Evolutionary conservation across 2,888 invertebrate species (phyloP), one percentile per base, ranked within the genome.

Genomic region (Sicus ferrugineus): DNA sequence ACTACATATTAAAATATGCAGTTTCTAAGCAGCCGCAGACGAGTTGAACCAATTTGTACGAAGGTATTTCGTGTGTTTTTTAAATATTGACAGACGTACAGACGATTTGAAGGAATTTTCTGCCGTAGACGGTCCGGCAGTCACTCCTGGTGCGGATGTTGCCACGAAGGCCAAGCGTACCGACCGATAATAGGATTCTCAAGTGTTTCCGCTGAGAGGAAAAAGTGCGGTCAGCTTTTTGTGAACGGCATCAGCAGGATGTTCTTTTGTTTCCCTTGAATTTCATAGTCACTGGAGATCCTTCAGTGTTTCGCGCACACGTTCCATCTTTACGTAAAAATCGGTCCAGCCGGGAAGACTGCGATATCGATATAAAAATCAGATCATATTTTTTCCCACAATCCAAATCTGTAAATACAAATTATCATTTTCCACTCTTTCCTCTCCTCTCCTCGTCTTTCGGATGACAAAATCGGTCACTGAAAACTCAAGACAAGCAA

Each of bases 1-100:
- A n/a, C n/a, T n/a, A n/a, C n/a, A n/a, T 78, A 77, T 74, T 80
- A 74, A 80, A 80, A 78, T 79, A 80, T 80, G 79, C 80, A 77
- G 78, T 78, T n/a, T n/a, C 74, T 75, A 78, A 74, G 80, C 11
- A 42, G 7, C 42, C n/a, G n/a, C n/a, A n/a, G 11, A 42, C 42
- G 42, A 9, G 16, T 42, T 16, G 14, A 3, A 42, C 11, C 16
- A 42, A 42, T 42, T 42, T 42, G 9, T 30, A 28, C 28, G 56
- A 56, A 56, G 28, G 28, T 30, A n/a, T n/a, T n/a, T n/a, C n/a
- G n/a, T 30, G 56, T n/a, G 7, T 7, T 56, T 56, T 56, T 56
- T n/a, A 54, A 54, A 54, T 54, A 16, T 42, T 42, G 14, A 42
- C 42, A 7, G 14, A n/a, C 56, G 23, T 61, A 7, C 5, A 23